Evolutionary conservation across 1,140 invertebrate species (phyloP).

Genomic region (Hyposmocoma kahamanoa): DNA sequence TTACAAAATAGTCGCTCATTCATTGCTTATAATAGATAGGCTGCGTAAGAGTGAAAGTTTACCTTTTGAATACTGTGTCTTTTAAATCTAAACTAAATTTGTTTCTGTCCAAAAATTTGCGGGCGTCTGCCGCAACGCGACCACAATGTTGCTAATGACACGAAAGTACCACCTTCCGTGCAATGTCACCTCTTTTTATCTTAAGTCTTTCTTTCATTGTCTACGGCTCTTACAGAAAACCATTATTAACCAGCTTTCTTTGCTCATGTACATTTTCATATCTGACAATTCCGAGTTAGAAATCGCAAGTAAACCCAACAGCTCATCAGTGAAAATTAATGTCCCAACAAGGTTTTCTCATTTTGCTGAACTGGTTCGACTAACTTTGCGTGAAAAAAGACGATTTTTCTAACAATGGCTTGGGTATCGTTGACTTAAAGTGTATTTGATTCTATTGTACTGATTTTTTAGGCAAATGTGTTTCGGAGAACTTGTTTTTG

Average conservation of each 20-base stretch:
- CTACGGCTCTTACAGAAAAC: not conserved
- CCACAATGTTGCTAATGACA: conserved; percentile 51
- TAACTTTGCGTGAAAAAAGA: too few relatives aligned
- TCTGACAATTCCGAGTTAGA: too few relatives aligned
- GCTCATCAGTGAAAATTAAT: too few relatives aligned
- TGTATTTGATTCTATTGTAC: too few relatives aligned
- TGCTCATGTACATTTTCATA: not conserved
- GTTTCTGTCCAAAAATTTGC: conserved; percentile 37
- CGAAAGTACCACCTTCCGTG: conserved; percentile 38
- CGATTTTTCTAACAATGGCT: too few relatives aligned
- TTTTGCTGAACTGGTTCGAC: too few relatives aligned
- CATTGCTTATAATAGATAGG: conserved; percentile 37
- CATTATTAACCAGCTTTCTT: not conserved
- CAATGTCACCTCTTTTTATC: not conserved
- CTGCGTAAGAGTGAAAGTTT: conserved; percentile 50
- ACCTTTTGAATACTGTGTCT: conserved; percentile 39
- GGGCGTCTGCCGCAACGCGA: conserved; percentile 27
- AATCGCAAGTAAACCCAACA: too few relatives aligned
- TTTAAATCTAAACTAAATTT: conserved; percentile 38
- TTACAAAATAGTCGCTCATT: conserved; percentile 34
- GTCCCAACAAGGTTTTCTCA: too few relatives aligned
- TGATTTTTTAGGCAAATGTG: too few relatives aligned
- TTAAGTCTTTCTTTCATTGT: conserved; percentile 1
- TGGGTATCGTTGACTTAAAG: too few relatives aligned
- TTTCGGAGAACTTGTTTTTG: too few relatives aligned